A percentile compares a stretch with the other conserved stretches of the same genome.
Conservation (phyloP, 2,797 vertebrate genomes). For the Sebastes cheni region DNA sequence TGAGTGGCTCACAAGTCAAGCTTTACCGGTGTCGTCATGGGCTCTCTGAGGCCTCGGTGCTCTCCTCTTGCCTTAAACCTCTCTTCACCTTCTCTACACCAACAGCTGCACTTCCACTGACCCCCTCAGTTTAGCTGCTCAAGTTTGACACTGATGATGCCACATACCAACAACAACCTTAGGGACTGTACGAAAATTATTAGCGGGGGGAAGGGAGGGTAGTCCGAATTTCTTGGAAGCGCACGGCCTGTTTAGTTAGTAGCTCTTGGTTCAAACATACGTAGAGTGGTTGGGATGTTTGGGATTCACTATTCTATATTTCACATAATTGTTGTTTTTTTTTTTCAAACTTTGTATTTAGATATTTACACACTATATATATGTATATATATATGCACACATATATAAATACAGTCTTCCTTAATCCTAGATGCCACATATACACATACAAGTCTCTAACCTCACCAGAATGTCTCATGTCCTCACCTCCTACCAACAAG, state of each 20-base stretch:
- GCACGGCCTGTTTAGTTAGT: not conserved
- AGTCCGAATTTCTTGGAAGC: not conserved
- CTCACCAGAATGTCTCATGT: too few species aligned
- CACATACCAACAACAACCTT: not conserved
- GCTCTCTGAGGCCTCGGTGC: not conserved
- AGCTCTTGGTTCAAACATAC: not conserved
- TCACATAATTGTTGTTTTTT: too few species aligned
- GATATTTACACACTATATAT: too few species aligned
- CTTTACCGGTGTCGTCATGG: conserved; percentile 1
- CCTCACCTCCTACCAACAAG: too few species aligned
- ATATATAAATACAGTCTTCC: too few species aligned
- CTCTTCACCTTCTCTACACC: conserved; percentile 10
- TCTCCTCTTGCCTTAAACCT: conserved; percentile 17
- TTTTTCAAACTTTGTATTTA: too few species aligned
- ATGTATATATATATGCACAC: too few species aligned
- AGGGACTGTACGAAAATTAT: not conserved
- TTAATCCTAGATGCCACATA: too few species aligned
- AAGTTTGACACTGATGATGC: not conserved
- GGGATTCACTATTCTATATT: not conserved
- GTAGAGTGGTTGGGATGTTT: not conserved
- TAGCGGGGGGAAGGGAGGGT: not conserved
- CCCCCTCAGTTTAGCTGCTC: not conserved
- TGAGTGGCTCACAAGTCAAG: not conserved
- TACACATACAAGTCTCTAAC: too few species aligned
- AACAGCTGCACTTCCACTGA: conserved; percentile 26